These are phyloP conservation scores for Macrophya annulata DNA, from an alignment of 2,888 invertebrate genomes.

Conservation along the genomic window DNA sequence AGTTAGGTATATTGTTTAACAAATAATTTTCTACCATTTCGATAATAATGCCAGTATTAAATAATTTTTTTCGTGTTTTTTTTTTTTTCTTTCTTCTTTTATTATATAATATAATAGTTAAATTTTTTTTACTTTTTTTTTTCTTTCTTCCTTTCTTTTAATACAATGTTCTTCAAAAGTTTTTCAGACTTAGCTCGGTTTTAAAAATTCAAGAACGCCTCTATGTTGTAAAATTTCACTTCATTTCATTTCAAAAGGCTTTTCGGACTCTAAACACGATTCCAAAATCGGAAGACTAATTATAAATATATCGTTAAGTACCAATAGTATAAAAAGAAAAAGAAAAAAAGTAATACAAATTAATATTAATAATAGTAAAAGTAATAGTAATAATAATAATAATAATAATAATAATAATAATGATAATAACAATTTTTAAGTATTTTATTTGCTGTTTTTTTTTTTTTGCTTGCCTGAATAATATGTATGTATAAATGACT, in stretches of 20 bases:
- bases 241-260: constrained; percentile 69
- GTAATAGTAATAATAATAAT: constrained; percentile 60
- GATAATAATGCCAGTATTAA: constrained; percentile 31
- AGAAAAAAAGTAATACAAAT: constrained; percentile 58
- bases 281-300: constrained; percentile 36
- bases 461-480: constrained; percentile 55
- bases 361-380: constrained; percentile 59
- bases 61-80: constrained; percentile 30
- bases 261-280: constrained; percentile 54
- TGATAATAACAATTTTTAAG: constrained; percentile 54
- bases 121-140: constrained; percentile 35
- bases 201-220: constrained; percentile 25
- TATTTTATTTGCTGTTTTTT: constrained; percentile 58
- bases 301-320: constrained; percentile 60
- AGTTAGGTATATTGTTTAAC: constrained; percentile 12
- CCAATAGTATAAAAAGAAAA: constrained; percentile 63
- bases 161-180: constrained; percentile 55
- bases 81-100: constrained; percentile 59
- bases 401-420: constrained; percentile 61
- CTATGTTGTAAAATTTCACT: constrained; percentile 58
- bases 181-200: constrained; percentile 46
- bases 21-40: not conserved
- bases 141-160: constrained; percentile 46
- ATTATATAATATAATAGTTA: too few relatives aligned
- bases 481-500: constrained; percentile 24